Evolutionary conservation across 2,113 vertebrate genomes (phyloP).

Genomic region (Callipepla californica): DNA sequence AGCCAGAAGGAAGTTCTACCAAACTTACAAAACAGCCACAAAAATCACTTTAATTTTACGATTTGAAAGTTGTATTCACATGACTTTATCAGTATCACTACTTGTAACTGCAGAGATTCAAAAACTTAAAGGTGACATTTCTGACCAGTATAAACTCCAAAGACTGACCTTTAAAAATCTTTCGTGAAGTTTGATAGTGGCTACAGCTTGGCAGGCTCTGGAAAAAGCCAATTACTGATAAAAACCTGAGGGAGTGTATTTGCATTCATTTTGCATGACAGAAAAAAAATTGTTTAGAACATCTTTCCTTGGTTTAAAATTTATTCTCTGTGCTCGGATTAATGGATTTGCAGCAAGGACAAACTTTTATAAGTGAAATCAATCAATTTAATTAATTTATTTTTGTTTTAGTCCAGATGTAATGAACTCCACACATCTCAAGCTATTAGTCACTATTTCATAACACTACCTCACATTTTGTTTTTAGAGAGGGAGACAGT

Average conservation of each 20-base stretch:
- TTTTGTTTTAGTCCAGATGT: not conserved
- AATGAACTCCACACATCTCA: not conserved
- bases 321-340: not conserved
- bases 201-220: not conserved
- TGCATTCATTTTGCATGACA: not conserved
- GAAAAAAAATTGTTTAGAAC: not conserved
- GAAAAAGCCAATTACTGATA: not conserved
- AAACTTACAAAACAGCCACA: not conserved
- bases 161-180: not conserved
- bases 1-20: not conserved
- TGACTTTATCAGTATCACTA: not conserved
- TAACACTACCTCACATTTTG: not conserved
- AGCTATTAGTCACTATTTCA: not conserved
- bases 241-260: not conserved
- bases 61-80: not conserved
- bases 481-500: not conserved
- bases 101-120: not conserved
- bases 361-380: not conserved
- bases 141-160: accelerated
- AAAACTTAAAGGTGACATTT: not conserved
- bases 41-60: not conserved
- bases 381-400: not conserved
- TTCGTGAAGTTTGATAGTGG: not conserved
- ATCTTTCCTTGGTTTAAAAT: no score
- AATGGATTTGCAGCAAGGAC: not conserved